These are phyloP conservation scores for Brachypodius melanocephalos DNA, from an alignment of 2,113 vertebrate genomes.

Conservation along the genomic window DNA sequence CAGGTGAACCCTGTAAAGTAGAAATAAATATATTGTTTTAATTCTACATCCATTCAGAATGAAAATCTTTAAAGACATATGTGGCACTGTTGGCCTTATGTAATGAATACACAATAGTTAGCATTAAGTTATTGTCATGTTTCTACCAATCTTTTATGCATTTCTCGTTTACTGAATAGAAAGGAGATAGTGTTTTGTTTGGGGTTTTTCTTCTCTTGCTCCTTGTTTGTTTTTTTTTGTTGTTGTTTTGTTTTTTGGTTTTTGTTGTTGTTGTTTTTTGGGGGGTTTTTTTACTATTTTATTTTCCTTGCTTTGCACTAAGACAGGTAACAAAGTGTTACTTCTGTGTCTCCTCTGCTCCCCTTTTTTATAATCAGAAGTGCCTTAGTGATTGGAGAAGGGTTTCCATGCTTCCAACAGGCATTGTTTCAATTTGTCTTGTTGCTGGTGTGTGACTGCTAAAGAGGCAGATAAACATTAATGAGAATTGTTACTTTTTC, in stretches of 20 bases:
- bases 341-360: neutral
- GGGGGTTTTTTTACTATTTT: neutral
- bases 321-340: neutral
- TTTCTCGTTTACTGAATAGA: neutral
- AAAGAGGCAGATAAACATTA: neutral
- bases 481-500: neutral
- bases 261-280: too few relatives aligned
- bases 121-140: neutral
- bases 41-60: neutral
- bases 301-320: neutral
- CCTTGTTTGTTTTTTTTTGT: neutral
- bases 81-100: neutral
- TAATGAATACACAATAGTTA: neutral
- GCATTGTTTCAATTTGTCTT: neutral
- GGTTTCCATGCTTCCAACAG: neutral
- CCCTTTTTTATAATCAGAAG: neutral
- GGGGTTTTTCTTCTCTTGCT: rapidly evolving
- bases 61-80: neutral
- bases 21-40: neutral
- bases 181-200: neutral
- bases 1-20: neutral
- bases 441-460: neutral
- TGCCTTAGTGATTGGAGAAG: neutral
- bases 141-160: neutral
- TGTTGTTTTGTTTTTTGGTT: too few relatives aligned